Evolutionary conservation across 2,113 vertebrate species (phyloP), one percentile per base, ranked within the genome.

Genomic region (Cyprinus carpio): DNA sequence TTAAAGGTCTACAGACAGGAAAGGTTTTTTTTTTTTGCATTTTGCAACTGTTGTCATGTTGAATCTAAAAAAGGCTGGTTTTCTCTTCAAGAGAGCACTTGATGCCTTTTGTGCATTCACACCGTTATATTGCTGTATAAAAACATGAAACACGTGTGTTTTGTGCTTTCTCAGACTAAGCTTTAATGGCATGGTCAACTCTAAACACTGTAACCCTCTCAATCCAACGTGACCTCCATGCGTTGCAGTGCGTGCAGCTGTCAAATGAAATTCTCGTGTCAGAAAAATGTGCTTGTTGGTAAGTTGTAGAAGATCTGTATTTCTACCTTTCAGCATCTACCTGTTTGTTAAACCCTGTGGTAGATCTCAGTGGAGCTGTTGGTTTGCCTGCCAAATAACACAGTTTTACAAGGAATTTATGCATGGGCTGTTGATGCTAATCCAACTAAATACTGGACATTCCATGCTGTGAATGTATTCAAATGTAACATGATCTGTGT

Each of bases 301-400:
- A 3, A 46, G 43, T 46, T 46, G 43, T 46, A 46, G 43, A 12
- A 46, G 12, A 46, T 43, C 10, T 46, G 43, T 46, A 46, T 46
- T 46, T 46, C 43, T 46, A 12, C 43, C 10, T 46, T 46, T 46
- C 43, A 12, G 11, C 43, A 3, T 46, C 43, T 46, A 46, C 11
- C 43, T 71, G 34, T 71, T 4, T 40, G 8, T 23, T 71, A 43
- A 43, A 43, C 40, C 40, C 69, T 43, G 71, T n/a, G n/a, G n/a
- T 25, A 69, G 65, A 25, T 72, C 69, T 43, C 37, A 43, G 11
- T 12, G 37, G 71, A 25, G 71, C 37, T 25, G 37, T 5, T 43
- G 71, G 34, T 43, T 43, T 74, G 71, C 71, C 37, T 43, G 71
- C 71, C 23, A 74, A 43, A 74, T 43, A 72, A 43, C 23, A n/a